Base-by-base conservation (phyloP, 2,113 vertebrate species). In the Nibea coibor region DNA sequence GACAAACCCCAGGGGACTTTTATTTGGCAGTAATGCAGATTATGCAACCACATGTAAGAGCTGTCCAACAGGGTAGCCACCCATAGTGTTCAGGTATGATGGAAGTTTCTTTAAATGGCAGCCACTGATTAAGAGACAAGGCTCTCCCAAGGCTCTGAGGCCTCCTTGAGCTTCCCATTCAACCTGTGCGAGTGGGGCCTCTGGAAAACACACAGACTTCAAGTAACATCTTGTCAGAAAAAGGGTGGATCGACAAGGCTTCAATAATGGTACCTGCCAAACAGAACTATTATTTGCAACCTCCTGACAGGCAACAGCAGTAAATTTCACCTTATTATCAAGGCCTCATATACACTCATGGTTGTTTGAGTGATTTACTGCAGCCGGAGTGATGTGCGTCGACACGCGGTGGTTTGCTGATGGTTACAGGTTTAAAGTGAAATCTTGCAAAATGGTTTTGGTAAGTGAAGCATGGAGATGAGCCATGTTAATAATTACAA, bases 201-300 rank as follows among this genome's bases (percentile, higher is more conserved):
- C 66, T 67, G 86, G 83, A 89, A 88, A 77, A 78, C 78, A 66
- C 74, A 76, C 64, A 81, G 26, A n/a, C 82, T 89, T 95, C 92
- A 94, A 92, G 93, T 94, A 93, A 88, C 84, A 83, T 94, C 93
- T 94, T 94, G 94, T 95, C 92, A 94, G 85, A 72, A 76, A 83
- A 68, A 86, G 89, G 92, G 88, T 83, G 92, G 92, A 87, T 88
- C 83, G 62, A 93, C 91, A 88, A 82, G 88, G 85, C 88, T 84
- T 93, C 87, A 89, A 90, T 92, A 87, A 93, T 86, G 83, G 78
- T 88, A 92, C 87, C 90, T 94, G 90, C 92, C 93, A 94, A 81
- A 72, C 73, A 64, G 47, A 73, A 58, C 88, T 90, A 22, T 89
- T 83, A 92, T 93, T 93, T 92, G 78, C 82, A 78, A 66, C 90